These are phyloP conservation scores for Erynnis tages DNA, from an alignment of 2,888 invertebrate genomes.

Conservation along the genomic window DNA sequence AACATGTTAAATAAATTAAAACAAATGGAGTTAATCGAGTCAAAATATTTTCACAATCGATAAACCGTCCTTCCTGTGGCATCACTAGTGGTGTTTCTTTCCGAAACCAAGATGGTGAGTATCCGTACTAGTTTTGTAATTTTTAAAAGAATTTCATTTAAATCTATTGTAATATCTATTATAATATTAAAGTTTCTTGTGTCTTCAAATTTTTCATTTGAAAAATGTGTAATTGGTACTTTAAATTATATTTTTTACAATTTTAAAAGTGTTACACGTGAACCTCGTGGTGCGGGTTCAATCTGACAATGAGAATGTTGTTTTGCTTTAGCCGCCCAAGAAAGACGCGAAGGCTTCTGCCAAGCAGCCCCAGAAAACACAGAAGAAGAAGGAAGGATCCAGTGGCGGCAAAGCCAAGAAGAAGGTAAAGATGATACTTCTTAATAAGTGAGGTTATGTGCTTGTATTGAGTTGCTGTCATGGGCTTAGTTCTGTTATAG, in stretches of 20 bases:
- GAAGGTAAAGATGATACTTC: constrained; percentile 84
- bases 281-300: constrained; percentile 71
- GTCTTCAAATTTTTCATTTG: not conserved
- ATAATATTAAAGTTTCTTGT: too few species aligned
- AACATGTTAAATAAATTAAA: too few species aligned
- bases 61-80: constrained; percentile 27
- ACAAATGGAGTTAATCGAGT: too few species aligned
- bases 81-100: constrained; percentile 53
- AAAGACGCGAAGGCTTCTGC: constrained; percentile 95
- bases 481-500: too few species aligned
- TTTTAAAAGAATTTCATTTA: not conserved
- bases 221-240: too few species aligned
- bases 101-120: constrained; percentile 79
- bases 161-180: not conserved
- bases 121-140: constrained; percentile 22
- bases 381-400: constrained; percentile 97
- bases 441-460: constrained; percentile 64
- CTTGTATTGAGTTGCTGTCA: constrained; percentile 31
- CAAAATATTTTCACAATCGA: too few species aligned
- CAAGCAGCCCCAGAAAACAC: constrained; percentile 96
- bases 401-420: constrained; percentile 97
- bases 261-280: not conserved
- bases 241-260: too few species aligned
- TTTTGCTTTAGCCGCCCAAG: constrained; percentile 91
- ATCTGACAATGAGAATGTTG: constrained; percentile 42